A percentile compares a stretch with the other conserved stretches of the same genome.
Evolutionary conservation across 2,888 invertebrate genomes (phyloP).

Genomic region (Thelaira solivaga): DNA sequence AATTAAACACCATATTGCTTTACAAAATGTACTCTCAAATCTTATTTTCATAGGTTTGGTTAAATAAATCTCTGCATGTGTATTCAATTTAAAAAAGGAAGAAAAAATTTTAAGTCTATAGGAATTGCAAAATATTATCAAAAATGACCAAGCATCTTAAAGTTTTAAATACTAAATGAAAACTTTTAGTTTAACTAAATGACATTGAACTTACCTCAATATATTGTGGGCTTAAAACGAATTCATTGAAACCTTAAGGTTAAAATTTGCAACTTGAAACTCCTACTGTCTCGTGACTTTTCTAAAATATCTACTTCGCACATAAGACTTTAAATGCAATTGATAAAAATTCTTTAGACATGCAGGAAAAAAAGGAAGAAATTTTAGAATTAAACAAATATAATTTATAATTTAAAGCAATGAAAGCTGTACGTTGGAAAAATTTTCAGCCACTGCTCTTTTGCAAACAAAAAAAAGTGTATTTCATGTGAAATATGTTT

Average conservation of each 20-base stretch:
- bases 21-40: no score
- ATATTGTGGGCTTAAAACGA: slow-evolving; percentile 9
- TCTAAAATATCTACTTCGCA: background rate
- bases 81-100: no score
- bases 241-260: slow-evolving; percentile 1
- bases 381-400: slow-evolving; percentile 36
- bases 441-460: background rate
- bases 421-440: slow-evolving; percentile 25
- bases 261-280: slow-evolving; percentile 26
- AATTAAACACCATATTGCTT: no score
- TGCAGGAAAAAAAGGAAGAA: background rate
- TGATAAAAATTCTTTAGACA: slow-evolving; percentile 23
- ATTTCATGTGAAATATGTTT: slow-evolving; percentile 10
- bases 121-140: no score
- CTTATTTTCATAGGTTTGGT: no score
- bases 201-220: slow-evolving; percentile 43
- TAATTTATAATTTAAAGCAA: slow-evolving; percentile 30
- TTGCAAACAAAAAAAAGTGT: background rate
- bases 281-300: background rate
- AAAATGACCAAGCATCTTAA: background rate
- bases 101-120: no score
- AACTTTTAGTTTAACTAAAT: background rate
- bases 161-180: background rate
- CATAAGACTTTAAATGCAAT: background rate
- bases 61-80: no score